Percentiles rank a stretch among this genome's conserved stretches.
Conservation (phyloP, 2,113 vertebrate genomes). For the Synodontis membranacea region DNA sequence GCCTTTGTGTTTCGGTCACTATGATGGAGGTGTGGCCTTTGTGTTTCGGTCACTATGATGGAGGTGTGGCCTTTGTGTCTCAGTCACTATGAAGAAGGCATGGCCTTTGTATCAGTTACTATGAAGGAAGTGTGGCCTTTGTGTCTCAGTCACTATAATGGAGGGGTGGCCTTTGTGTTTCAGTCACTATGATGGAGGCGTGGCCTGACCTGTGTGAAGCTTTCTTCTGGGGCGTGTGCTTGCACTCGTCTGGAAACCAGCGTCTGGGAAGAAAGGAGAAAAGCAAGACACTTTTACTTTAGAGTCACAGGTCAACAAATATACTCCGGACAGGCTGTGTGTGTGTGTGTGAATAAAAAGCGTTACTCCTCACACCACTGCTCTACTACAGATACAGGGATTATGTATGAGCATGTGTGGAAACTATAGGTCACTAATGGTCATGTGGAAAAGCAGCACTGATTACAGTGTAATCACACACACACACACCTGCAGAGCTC, state of each 20-base stretch:
- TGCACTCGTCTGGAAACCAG: slow-evolving; percentile 91
- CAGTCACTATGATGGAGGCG: no score
- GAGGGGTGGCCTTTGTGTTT: no score
- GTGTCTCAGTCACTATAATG: no score
- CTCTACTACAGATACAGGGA: no score
- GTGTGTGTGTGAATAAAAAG: neutral
- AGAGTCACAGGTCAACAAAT: neutral
- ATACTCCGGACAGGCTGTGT: neutral
- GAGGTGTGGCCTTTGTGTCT: slow-evolving; percentile 54
- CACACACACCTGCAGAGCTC: slow-evolving; percentile 86
- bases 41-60: no score
- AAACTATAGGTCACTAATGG: neutral
- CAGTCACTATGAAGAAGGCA: neutral
- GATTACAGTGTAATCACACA: neutral
- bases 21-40: no score
- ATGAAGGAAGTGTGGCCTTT: neutral
- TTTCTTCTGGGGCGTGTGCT: slow-evolving; percentile 85
- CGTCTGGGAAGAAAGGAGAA: slow-evolving; percentile 71
- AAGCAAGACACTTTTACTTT: neutral
- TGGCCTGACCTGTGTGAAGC: slow-evolving; percentile 85
- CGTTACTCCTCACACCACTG: neutral
- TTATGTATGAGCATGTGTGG: no score
- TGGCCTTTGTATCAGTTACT: neutral
- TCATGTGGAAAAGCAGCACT: neutral
- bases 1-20: no score